Percentiles rank a stretch among this genome's conserved stretches.
Conservation (phyloP, 2,113 vertebrate species). For the Orthonyx spaldingii region DNA sequence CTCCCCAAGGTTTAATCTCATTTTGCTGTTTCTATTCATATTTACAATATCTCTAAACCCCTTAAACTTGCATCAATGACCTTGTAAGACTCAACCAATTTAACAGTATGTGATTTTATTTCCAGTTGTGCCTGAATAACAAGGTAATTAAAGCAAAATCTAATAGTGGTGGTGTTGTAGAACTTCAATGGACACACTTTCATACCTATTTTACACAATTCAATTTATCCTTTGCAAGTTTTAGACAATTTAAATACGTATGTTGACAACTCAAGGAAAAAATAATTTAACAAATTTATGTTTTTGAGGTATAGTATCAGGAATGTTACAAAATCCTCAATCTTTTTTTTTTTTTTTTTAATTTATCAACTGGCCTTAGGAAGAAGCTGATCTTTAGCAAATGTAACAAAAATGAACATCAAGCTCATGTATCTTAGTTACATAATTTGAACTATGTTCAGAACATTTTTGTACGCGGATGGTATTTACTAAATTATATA, state of each 20-base stretch:
- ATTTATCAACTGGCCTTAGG: not conserved
- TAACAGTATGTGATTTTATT: not conserved
- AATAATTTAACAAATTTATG: not conserved
- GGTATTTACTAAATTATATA: not conserved
- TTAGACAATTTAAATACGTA: not conserved
- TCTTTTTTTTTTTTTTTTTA: not conserved
- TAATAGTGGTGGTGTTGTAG: not conserved
- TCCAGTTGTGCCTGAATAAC: not conserved
- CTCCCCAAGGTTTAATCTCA: not conserved
- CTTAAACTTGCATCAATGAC: not conserved
- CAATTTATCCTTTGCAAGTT: not conserved
- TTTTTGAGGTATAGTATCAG: not conserved
- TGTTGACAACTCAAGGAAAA: not conserved
- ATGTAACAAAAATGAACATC: not conserved
- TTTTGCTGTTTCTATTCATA: not conserved
- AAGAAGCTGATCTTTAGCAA: not conserved
- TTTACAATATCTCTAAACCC: not conserved
- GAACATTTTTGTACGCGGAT: not conserved
- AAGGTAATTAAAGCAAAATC: not conserved
- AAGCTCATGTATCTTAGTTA: not conserved
- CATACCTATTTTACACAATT: not conserved
- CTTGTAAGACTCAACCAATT: not conserved
- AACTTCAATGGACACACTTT: not conserved
- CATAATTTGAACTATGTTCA: not conserved
- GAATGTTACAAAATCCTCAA: not conserved